Percentiles rank a stretch among this genome's conserved stretches.
These are phyloP conservation scores for Euplexia lucipara DNA, from an alignment of 2,888 invertebrate species.

Conservation along the genomic window DNA sequence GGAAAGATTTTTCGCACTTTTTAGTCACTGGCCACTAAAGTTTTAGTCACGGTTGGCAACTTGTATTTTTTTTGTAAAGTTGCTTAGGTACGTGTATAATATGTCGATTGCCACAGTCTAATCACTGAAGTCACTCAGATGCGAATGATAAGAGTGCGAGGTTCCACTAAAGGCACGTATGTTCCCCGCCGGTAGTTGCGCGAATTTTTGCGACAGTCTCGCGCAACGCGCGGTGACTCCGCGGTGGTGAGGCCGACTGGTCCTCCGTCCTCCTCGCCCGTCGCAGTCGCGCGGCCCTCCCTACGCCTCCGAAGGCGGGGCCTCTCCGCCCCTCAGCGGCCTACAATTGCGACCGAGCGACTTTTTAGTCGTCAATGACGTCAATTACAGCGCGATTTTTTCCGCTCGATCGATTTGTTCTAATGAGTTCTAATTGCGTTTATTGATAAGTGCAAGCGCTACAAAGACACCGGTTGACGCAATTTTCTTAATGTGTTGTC, in stretches of 20 bases:
- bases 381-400: conserved; percentile 75
- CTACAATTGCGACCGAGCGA: conserved; percentile 70
- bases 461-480: conserved; percentile 62
- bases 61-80: conserved; percentile 16
- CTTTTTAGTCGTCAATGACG: conserved; percentile 80
- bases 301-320: conserved; percentile 85
- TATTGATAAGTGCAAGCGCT: conserved; percentile 77
- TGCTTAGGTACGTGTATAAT: conserved; percentile 10
- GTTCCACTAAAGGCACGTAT: conserved; percentile 59
- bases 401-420: conserved; percentile 83
- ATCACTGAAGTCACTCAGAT: conserved; percentile 53
- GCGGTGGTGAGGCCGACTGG: conserved; percentile 87
- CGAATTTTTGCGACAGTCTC: conserved; percentile 74
- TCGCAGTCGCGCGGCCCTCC: conserved; percentile 82
- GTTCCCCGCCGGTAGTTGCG: conserved; percentile 61
- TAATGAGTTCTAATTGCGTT: conserved; percentile 86
- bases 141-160: conserved; percentile 40
- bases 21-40: conserved; percentile 58
- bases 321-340: conserved; percentile 71
- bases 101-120: conserved; percentile 49
- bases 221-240: conserved; percentile 83
- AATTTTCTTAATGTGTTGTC: conserved; percentile 65
- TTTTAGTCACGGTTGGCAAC: conserved; percentile 46
- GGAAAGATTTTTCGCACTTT: conserved; percentile 35
- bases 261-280: conserved; percentile 83